phyloP scores from a whole-genome alignment of 2,797 vertebrate species.

The Momotus momota region DNA sequence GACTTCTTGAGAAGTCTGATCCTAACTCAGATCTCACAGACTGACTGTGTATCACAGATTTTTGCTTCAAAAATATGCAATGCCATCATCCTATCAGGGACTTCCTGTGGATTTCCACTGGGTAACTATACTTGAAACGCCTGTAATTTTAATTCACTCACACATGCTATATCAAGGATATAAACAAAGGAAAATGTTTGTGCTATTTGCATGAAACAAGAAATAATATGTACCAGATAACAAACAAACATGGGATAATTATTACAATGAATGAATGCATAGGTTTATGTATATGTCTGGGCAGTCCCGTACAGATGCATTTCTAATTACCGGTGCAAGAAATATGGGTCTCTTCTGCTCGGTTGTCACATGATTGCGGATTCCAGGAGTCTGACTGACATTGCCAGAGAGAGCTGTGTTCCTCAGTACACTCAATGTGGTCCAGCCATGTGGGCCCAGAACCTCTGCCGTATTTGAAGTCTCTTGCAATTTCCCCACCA shows the following conservation, averaged over 20 bases:
- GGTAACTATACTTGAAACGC: background rate
- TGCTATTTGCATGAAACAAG: background rate
- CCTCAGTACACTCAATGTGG: conserved; percentile 38
- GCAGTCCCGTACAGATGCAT: background rate
- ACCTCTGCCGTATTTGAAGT: background rate
- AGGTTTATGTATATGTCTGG: background rate
- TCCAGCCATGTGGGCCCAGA: conserved; percentile 60
- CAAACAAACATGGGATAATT: background rate
- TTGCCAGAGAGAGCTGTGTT: conserved; percentile 43
- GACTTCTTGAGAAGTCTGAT: background rate
- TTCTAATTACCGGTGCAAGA: conserved; percentile 60
- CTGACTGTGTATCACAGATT: background rate
- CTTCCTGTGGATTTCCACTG: background rate
- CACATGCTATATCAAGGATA: background rate
- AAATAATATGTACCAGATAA: background rate
- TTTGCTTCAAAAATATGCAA: background rate
- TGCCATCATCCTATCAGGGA: background rate
- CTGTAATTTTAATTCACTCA: background rate
- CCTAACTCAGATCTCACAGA: background rate
- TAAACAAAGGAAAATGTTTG: background rate
- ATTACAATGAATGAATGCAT: background rate
- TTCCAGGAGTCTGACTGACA: conserved; percentile 68
- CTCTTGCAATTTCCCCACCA: background rate
- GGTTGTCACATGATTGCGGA: conserved; percentile 16
- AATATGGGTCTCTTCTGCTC: conserved; percentile 64